A percentile compares a stretch with the other conserved stretches of the same genome.
These are phyloP conservation scores for Strigamia maritima DNA, from an alignment of 2,888 invertebrate species.

Conservation along the genomic window DNA sequence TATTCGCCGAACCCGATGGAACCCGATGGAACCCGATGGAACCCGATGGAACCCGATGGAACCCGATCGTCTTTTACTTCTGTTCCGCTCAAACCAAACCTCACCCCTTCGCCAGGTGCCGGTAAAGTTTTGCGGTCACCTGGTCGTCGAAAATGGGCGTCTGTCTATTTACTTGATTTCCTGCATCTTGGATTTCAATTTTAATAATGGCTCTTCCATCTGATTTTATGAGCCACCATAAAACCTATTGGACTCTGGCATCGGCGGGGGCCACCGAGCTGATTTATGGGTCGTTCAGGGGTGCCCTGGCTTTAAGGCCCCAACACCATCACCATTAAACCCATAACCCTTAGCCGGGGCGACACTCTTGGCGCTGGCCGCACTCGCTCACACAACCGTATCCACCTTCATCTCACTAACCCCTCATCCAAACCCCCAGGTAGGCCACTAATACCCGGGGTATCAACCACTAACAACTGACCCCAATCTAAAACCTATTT, in stretches of 20 bases:
- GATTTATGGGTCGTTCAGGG: conserved; percentile 36
- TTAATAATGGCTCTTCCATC: conserved; percentile 37
- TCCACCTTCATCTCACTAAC: not conserved
- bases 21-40: too few relatives aligned
- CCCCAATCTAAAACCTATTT: too few relatives aligned
- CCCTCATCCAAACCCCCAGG: not conserved
- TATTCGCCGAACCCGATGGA: too few relatives aligned
- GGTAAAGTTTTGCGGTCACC: not conserved
- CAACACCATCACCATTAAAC: conserved; percentile 36
- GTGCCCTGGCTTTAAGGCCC: not conserved
- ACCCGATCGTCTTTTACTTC: too few relatives aligned
- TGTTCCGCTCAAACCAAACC: too few relatives aligned
- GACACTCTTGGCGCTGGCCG: not conserved
- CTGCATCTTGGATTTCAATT: conserved; percentile 38
- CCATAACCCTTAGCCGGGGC: not conserved
- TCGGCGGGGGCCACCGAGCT: conserved; percentile 5
- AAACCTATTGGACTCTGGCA: conserved; percentile 33
- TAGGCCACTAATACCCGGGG: conserved; percentile 24
- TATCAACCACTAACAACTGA: conserved; percentile 20
- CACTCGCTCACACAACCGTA: too few relatives aligned
- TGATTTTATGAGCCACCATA: conserved; percentile 36
- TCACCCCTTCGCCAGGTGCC: not conserved
- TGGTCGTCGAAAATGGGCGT: not conserved
- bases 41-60: too few relatives aligned
- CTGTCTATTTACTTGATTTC: conserved; percentile 37